Evolutionary conservation across 2,888 invertebrate species (phyloP).

Genomic region (Halictus quadricinctus): DNA sequence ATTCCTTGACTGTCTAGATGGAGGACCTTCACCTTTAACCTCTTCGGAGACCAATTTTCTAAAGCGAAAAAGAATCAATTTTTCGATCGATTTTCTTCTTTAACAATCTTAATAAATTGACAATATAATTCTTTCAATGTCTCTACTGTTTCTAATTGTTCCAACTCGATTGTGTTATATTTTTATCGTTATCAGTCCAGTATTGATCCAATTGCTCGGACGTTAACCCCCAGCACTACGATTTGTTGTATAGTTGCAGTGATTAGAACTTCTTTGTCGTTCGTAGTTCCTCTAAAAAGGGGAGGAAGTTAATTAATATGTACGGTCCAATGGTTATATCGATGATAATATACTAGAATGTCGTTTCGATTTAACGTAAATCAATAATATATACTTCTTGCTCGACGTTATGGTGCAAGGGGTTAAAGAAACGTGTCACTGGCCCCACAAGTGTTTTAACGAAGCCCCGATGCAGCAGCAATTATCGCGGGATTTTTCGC

Average conservation of each 20-base stretch:
- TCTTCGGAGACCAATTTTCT: background rate
- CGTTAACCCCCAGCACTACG: too few species aligned
- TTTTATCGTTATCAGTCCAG: too few species aligned
- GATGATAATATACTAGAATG: background rate
- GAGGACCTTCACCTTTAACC: background rate
- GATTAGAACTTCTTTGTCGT: too few species aligned
- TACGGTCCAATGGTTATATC: too few species aligned
- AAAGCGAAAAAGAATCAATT: too few species aligned
- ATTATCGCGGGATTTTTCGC: slow-evolving; percentile 18
- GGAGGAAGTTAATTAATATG: background rate
- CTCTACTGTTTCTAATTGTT: too few species aligned
- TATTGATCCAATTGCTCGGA: too few species aligned
- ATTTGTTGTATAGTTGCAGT: too few species aligned
- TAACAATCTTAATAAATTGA: too few species aligned
- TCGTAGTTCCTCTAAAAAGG: background rate
- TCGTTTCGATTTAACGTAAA: background rate
- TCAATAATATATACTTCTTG: background rate
- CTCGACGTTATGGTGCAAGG: background rate
- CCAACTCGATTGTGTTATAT: too few species aligned
- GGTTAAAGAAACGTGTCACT: background rate
- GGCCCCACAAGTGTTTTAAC: background rate
- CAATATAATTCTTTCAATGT: too few species aligned
- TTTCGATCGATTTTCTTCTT: too few species aligned
- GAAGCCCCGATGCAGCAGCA: background rate
- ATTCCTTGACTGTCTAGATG: background rate